Evolutionary conservation across 1,140 invertebrate genomes (phyloP), one percentile per base, ranked within the genome.

Genomic region (Triops cancriformis): DNA sequence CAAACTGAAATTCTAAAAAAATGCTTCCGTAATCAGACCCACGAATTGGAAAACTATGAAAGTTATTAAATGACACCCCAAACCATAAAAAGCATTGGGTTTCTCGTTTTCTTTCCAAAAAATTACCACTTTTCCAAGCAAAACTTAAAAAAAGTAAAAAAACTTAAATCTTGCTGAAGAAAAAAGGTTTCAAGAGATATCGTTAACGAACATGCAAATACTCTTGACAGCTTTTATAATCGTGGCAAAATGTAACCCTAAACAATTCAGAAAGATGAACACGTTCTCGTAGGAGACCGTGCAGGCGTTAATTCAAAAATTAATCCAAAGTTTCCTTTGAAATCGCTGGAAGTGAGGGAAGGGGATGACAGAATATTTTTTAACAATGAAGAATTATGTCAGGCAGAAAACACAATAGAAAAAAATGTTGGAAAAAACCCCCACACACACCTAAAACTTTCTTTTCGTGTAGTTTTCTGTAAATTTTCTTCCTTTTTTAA

Each of bases 1-100:
- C 51, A 64, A 64, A 64, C 14, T 64, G 51, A 64, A 64, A 23
- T 64, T 64, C 51, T 64, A 64, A 64, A 64, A 64, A 64, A 64
- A 64, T 64, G n/a, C 23, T 64, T 64, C 51, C 51, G 23, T 23
- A 64, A 64, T 37, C 51, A 64, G 51, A 18, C 51, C 43, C 51
- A 64, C 51, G 51, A 64, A 64, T 64, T 18, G 51, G 51, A 23
- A 23, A 64, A 64, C 14, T n/a, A 18, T 7, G 14, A 64, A 64
- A 14, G 51, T 64, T 64, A 64, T 37, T 37, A 37, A 37, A 37
- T 1, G 51, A 18, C 51, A 64, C 51, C 51, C 51, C 51, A 64
- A 64, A 64, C 51, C 51, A 64, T 64, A 18, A 64, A 37, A 37
- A 64, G 5, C 10, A 5, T 14, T 64, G 51, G 18, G 51, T n/a